These are phyloP conservation scores for Catharus minimus DNA, from an alignment of 2,113 vertebrate species.

Conservation along the genomic window DNA sequence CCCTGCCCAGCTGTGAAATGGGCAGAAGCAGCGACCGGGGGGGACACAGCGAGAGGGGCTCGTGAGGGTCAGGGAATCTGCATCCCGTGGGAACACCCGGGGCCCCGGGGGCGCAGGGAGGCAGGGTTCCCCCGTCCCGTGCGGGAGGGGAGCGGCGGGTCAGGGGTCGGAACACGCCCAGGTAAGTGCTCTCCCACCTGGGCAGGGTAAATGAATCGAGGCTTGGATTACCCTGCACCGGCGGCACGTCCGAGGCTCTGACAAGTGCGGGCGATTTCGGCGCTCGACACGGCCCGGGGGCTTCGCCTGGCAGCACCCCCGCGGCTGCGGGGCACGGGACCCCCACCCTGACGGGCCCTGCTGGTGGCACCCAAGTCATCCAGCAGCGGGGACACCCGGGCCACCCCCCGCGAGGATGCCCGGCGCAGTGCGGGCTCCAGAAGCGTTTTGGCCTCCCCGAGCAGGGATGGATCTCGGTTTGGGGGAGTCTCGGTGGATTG, in stretches of 20 bases:
- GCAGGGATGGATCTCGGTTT: neutral
- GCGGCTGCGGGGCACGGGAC: neutral
- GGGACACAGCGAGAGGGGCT: neutral
- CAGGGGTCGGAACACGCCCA: neutral
- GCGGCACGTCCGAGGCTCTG: neutral
- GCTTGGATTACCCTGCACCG: neutral
- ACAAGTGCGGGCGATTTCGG: neutral
- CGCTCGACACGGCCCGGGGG: neutral
- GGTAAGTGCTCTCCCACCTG: conserved; percentile 44
- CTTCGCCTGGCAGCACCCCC: neutral
- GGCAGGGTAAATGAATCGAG: neutral
- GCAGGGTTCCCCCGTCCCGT: neutral
- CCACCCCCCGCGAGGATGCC: neutral
- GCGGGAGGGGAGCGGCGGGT: neutral
- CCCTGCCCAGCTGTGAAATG: neutral
- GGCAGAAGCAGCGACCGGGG: neutral
- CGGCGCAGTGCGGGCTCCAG: fast-evolving
- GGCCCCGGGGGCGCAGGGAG: neutral
- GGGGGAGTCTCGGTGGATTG: neutral
- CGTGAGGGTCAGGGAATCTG: fast-evolving
- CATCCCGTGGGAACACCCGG: neutral
- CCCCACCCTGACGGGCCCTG: neutral
- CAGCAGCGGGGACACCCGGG: fast-evolving
- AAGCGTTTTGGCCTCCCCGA: neutral
- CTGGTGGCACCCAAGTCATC: neutral